Conservation (phyloP, 1,140 invertebrate species). For the Zaprionus tsacasi region DNA sequence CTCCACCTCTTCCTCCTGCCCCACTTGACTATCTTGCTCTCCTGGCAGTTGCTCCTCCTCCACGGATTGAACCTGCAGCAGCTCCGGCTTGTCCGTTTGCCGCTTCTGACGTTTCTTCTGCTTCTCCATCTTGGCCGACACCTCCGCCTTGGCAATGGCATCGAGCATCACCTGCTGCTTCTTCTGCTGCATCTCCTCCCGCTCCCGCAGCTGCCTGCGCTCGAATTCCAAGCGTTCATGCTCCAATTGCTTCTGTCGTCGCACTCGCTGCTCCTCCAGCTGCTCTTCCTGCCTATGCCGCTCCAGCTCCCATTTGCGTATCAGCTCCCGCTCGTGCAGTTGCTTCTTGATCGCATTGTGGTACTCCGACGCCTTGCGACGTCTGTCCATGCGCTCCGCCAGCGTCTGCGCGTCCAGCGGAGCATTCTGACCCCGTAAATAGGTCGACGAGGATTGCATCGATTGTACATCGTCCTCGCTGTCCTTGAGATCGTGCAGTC, state of each 20-base stretch:
- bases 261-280: conserved; percentile 87
- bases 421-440: conserved; percentile 88
- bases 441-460: conserved; percentile 85
- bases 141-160: conserved; percentile 86
- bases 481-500: conserved; percentile 75
- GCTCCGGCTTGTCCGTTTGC: conserved; percentile 33
- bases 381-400: conserved; percentile 87
- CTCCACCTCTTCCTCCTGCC: neutral
- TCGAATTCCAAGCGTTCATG: conserved; percentile 85
- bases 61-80: conserved; percentile 56
- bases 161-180: conserved; percentile 85
- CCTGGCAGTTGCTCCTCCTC: conserved; percentile 38
- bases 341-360: conserved; percentile 89
- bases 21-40: neutral
- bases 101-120: conserved; percentile 76
- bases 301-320: conserved; percentile 86
- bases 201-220: conserved; percentile 85
- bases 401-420: conserved; percentile 87
- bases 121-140: conserved; percentile 85
- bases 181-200: conserved; percentile 85
- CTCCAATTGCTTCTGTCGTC: conserved; percentile 86
- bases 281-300: conserved; percentile 86
- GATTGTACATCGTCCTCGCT: conserved; percentile 82
- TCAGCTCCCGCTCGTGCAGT: conserved; percentile 87
- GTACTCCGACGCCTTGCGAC: conserved; percentile 88